Base-by-base conservation (phyloP, 2,888 invertebrate species). In the Xylophagus ater region DNA sequence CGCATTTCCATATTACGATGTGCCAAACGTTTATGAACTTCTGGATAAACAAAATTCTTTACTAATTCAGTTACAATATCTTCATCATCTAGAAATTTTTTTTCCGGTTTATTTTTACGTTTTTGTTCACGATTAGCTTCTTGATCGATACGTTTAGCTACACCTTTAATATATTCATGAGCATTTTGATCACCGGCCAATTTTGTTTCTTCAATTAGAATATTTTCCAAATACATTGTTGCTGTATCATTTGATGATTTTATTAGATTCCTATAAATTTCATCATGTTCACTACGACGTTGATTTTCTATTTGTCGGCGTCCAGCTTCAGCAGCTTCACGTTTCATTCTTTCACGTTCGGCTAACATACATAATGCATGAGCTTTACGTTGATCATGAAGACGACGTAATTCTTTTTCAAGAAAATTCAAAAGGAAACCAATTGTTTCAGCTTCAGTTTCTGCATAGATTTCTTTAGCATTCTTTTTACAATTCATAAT, bases 241-340 rank as follows among this genome's bases (percentile, higher is more conserved):
- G 78, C 72, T 0, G 72, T 69, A 26, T 73, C 71, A 52, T 72
- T 73, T 28, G 55, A 53, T 2, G 51, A 45, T 10, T 48, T 18
- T 26, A 52, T 47, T 14, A 69, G 69, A 64, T 81, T 78, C 57
- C 76, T 78, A 56, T 85, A 88, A 56, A 88, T 76, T 59, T 86
- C 81, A 49, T 88, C 85, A 48, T 84, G 79, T 53, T 86, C 80
- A 6, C 73, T 58, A 5, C 85, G 67, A 25, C 81, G 65, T 39
- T 77, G 69, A 47, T 81, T 74, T 56, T 89, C 88, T 34, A 73
- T 72, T 58, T 89, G 86, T 14, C 86, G 65, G 34, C 78, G 65
- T 1, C 87, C 86, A 3, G 82, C 80, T 59, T 88, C 88, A 7
- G 75, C 78, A 0, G 87, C 85, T 59, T 89, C 88, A 0, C 83